phyloP scores from a whole-genome alignment of 2,888 invertebrate genomes.

The Conistra vaccinii region DNA sequence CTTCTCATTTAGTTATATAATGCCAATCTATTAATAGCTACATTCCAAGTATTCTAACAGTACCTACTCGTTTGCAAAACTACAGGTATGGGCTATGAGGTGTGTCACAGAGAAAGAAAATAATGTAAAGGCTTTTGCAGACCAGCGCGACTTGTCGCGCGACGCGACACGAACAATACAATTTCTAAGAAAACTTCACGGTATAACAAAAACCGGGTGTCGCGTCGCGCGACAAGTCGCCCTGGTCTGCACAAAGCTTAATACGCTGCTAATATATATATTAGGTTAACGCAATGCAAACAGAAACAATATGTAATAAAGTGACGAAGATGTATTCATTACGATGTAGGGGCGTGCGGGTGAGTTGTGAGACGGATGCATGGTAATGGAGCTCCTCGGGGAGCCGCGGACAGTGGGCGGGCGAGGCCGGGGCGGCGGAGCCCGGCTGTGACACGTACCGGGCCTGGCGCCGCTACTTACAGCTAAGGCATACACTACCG shows the following conservation, averaged over 20 bases:
- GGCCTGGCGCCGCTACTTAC: conserved; percentile 82
- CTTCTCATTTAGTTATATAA: not conserved
- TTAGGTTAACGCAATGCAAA: not conserved
- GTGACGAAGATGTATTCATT: conserved; percentile 39
- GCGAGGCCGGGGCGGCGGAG: conserved; percentile 66
- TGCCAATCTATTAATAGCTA: not conserved
- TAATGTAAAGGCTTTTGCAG: not conserved
- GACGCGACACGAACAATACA: too few relatives aligned
- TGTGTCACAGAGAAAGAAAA: conserved; percentile 6
- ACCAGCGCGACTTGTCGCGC: too few relatives aligned
- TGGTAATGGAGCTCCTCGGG: conserved; percentile 54
- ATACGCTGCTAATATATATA: not conserved
- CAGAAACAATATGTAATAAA: conserved; percentile 22
- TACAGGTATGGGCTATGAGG: conserved; percentile 5
- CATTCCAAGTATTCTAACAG: not conserved
- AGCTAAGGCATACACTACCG: conserved; percentile 85
- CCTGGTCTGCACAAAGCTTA: too few relatives aligned
- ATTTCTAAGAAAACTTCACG: too few relatives aligned
- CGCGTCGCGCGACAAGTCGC: too few relatives aligned
- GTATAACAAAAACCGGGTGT: too few relatives aligned
- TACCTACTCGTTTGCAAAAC: not conserved
- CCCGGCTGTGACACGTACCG: conserved; percentile 80
- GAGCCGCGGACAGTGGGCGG: conserved; percentile 64
- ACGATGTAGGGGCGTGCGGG: conserved; percentile 56
- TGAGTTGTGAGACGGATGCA: conserved; percentile 51